phyloP scores from a whole-genome alignment of 2,797 vertebrate species.

The Selene dorsalis region DNA sequence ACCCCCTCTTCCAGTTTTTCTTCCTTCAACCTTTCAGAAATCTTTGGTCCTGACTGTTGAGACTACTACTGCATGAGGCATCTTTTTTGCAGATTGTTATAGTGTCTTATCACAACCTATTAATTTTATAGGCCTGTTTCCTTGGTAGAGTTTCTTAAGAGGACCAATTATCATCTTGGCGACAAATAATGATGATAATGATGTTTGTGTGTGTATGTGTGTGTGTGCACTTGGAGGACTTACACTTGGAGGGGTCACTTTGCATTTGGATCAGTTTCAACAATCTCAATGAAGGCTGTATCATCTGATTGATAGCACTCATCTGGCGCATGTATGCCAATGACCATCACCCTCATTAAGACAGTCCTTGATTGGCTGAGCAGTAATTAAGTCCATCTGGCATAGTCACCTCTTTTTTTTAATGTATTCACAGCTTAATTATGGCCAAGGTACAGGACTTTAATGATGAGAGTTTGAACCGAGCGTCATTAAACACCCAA shows the following conservation, averaged over 20 bases:
- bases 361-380: conserved; percentile 81
- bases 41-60: background rate
- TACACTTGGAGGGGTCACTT: conserved; percentile 57
- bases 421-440: conserved; percentile 84
- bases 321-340: conserved; percentile 69
- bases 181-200: conserved; percentile 30
- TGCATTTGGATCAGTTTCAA: conserved; percentile 73
- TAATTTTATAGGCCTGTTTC: conserved; percentile 31
- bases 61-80: background rate
- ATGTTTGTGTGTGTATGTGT: conserved; percentile 21
- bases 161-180: conserved; percentile 11
- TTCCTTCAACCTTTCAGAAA: background rate
- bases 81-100: background rate
- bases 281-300: conserved; percentile 50
- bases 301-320: conserved; percentile 84
- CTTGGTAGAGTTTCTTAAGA: conserved; percentile 17
- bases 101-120: conserved; percentile 1
- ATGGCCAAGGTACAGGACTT: conserved; percentile 85
- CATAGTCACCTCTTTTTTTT: conserved; percentile 75
- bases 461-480: conserved; percentile 81
- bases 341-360: conserved; percentile 86
- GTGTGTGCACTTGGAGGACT: background rate
- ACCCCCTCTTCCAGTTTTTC: background rate
- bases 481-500: conserved; percentile 86
- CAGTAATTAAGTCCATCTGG: conserved; percentile 87